phyloP scores from a whole-genome alignment of 2,888 invertebrate species.

The Eustalomyia histrio region DNA sequence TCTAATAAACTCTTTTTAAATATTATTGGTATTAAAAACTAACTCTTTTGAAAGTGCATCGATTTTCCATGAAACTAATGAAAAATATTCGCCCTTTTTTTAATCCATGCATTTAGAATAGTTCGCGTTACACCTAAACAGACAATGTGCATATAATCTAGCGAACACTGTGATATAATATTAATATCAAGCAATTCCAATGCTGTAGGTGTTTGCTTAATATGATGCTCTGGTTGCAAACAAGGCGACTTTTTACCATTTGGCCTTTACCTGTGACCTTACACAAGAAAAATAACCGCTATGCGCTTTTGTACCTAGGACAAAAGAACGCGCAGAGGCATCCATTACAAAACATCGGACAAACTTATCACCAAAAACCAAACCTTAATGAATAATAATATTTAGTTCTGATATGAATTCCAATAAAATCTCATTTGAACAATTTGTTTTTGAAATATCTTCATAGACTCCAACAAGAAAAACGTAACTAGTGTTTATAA shows the following conservation, averaged over 20 bases:
- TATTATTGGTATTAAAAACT: slow-evolving; percentile 37
- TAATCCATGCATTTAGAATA: slow-evolving; percentile 20
- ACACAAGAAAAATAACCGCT: too few species aligned
- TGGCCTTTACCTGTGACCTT: neutral
- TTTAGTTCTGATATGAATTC: slow-evolving; percentile 42
- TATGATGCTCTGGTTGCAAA: slow-evolving; percentile 40
- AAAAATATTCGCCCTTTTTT: slow-evolving; percentile 46
- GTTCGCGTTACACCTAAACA: slow-evolving; percentile 48
- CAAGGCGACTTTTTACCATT: slow-evolving; percentile 33
- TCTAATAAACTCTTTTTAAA: slow-evolving; percentile 55
- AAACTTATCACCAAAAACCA: slow-evolving; percentile 36
- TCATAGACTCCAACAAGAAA: slow-evolving; percentile 58
- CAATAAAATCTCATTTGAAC: slow-evolving; percentile 32
- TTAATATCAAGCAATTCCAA: slow-evolving; percentile 45
- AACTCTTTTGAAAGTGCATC: slow-evolving; percentile 34
- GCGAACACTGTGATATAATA: slow-evolving; percentile 39
- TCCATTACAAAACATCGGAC: slow-evolving; percentile 36
- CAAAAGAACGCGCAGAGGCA: slow-evolving; percentile 41
- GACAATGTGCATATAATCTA: slow-evolving; percentile 55
- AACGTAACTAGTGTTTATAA: slow-evolving; percentile 42
- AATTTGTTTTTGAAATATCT: slow-evolving; percentile 48
- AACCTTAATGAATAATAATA: slow-evolving; percentile 27
- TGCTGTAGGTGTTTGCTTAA: slow-evolving; percentile 5
- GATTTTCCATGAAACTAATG: slow-evolving; percentile 36
- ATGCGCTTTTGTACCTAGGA: slow-evolving; percentile 38